Base-by-base conservation (phyloP, 2,888 invertebrate species). In the Cantharis rufa region DNA sequence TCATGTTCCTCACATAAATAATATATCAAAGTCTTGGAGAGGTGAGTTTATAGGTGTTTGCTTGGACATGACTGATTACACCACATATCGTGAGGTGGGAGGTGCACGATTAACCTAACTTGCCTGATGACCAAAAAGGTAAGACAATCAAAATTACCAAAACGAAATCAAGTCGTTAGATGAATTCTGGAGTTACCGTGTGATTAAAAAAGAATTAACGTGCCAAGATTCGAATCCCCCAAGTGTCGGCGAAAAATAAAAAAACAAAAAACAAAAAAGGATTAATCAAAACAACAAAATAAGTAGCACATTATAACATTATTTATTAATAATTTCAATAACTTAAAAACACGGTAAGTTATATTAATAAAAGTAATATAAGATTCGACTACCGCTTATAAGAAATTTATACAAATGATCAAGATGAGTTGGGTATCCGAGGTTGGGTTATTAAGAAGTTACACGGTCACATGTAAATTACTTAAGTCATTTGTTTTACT, bases 31-130 rank as follows among this genome's bases (percentile, higher is more conserved):
- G 86, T 86, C 86, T 81, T 76, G 73, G 80, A 80, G 82, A 81
- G 82, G 84, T 83, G 84, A 84, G 84, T 82, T 82, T 82, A 83
- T 83, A 85, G 84, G 85, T 86, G 85, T 86, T 86, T 84, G 82
- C 82, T 82, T 82, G 83, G 85, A 86, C 86, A 86, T 86, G 86
- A 87, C 84, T 86, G 86, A 87, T 87, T 86, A 85, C 85, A 84
- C 82, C 83, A 81, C 79, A 79, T 81, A 82, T 80, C 81, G 18
- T 83, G 78, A 84, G 82, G 85, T 85, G 84, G 82, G 82, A 81
- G 81, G 80, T 75, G 80, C 80, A 80, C 81, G 81, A 82, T 82
- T 82, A 82, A 79, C 80, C 78, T 75, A 74, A 75, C 74, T 75
- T 71, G 77, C 77, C 21, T 79, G 80, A 80, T 80, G 82, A 72